These are phyloP conservation scores for Spinus olivaceus DNA, from an alignment of 2,797 vertebrate species.

Conservation along the genomic window DNA sequence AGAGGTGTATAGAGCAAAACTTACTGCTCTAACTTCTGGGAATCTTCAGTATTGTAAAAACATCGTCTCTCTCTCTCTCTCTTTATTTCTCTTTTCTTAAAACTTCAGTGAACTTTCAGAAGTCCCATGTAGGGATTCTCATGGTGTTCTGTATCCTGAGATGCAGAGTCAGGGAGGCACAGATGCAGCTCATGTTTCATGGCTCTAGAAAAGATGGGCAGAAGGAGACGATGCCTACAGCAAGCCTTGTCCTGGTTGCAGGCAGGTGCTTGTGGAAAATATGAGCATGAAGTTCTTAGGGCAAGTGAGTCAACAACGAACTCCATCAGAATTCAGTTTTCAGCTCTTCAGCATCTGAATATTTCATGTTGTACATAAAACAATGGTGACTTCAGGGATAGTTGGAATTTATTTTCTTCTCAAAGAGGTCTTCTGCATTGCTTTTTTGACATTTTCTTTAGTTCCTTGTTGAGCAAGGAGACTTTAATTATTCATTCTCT, in stretches of 20 bases:
- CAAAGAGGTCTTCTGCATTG: background rate
- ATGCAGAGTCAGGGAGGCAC: background rate
- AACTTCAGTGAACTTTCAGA: background rate
- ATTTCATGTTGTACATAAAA: background rate
- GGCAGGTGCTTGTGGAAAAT: background rate
- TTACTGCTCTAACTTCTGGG: background rate
- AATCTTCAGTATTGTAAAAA: background rate
- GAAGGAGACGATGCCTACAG: background rate
- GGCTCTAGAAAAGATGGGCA: background rate
- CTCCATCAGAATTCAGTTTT: background rate
- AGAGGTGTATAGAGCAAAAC: background rate
- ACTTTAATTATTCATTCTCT: background rate
- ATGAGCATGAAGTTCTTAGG: background rate
- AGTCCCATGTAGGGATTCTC: background rate
- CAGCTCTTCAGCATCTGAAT: background rate
- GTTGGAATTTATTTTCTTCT: background rate
- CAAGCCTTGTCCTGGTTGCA: accelerated
- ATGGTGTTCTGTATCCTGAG: background rate
- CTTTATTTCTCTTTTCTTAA: background rate
- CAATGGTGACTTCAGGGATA: background rate
- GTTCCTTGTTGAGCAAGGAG: background rate
- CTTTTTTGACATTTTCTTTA: background rate
- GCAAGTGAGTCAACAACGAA: background rate
- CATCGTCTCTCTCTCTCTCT: too few relatives aligned
- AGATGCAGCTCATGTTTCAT: background rate